These are phyloP conservation scores for Anthopleura xanthogrammica DNA, from an alignment of 92 coral and sea anemone species.

Conservation along the genomic window DNA sequence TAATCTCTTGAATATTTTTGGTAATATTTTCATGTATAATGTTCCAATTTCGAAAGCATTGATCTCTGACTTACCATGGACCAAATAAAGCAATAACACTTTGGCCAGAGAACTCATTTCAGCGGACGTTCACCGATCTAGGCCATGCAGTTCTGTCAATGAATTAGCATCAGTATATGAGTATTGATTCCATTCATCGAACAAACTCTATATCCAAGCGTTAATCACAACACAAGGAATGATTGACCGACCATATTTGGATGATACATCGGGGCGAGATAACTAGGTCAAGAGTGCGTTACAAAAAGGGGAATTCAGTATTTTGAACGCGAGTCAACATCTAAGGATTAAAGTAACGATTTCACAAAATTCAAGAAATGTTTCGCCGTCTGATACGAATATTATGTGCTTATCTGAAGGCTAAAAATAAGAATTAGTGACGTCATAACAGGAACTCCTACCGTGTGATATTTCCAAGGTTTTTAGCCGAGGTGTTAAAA, in stretches of 20 bases:
- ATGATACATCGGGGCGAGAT: not conserved
- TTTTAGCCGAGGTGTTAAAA: not conserved
- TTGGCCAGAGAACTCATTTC: not conserved
- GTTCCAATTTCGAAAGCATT: not conserved
- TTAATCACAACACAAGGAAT: not conserved
- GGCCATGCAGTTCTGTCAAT: not conserved
- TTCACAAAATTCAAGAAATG: too few relatives aligned
- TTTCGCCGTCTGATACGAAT: too few relatives aligned
- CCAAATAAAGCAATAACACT: not conserved
- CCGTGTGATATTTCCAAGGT: not conserved
- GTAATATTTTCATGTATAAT: not conserved
- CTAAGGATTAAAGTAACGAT: too few relatives aligned
- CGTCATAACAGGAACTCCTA: not conserved
- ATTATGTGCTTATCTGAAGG: not conserved
- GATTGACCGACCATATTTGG: not conserved
- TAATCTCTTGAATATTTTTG: not conserved
- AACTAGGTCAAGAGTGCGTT: not conserved
- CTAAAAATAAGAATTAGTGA: not conserved
- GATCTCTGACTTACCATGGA: conserved; percentile 2
- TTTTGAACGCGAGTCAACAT: not conserved
- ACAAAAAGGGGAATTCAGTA: not conserved
- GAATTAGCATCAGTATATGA: not conserved
- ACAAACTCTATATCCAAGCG: not conserved
- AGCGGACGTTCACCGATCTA: not conserved
- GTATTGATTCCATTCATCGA: not conserved